Percentiles rank a stretch among this genome's conserved stretches.
Conservation (phyloP, 2,113 vertebrate genomes). For the Hemiprocne comata region DNA sequence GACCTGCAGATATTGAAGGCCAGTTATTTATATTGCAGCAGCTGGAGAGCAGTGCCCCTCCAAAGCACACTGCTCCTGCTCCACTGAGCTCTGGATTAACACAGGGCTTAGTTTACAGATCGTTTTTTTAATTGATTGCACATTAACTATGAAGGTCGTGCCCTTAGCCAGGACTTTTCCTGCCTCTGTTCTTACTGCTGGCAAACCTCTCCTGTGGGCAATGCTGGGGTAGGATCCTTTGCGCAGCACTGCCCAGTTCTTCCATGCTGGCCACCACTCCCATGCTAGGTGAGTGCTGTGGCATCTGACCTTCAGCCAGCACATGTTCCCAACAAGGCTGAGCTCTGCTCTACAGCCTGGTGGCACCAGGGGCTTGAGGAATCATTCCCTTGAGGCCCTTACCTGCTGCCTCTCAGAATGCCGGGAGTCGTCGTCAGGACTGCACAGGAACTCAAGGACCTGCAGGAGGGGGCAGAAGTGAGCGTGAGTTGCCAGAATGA, state of each 20-base stretch:
- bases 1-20: conserved; percentile 79
- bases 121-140: not conserved
- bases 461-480: conserved; percentile 39
- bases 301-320: not conserved
- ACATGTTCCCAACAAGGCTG: fast-evolving
- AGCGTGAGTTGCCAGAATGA: not conserved
- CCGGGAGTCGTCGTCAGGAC: conserved; percentile 92
- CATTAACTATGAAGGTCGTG: not conserved
- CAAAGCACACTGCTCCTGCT: not conserved
- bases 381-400: not conserved
- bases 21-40: not conserved
- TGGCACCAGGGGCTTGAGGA: not conserved
- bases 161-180: not conserved
- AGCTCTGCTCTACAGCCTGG: not conserved
- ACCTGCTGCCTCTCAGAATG: conserved; percentile 98
- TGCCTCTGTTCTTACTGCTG: not conserved
- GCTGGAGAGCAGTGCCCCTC: not conserved
- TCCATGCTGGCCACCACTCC: not conserved
- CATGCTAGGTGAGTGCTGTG: not conserved
- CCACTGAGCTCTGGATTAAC: not conserved
- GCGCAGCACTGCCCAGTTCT: not conserved
- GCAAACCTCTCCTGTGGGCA: not conserved
- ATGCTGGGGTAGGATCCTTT: not conserved
- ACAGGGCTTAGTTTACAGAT: not conserved
- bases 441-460: conserved; percentile 97